A percentile compares a stretch with the other conserved stretches of the same genome.
Evolutionary conservation across 2,888 invertebrate species (phyloP).

Genomic region (Lamellibrachia columna): DNA sequence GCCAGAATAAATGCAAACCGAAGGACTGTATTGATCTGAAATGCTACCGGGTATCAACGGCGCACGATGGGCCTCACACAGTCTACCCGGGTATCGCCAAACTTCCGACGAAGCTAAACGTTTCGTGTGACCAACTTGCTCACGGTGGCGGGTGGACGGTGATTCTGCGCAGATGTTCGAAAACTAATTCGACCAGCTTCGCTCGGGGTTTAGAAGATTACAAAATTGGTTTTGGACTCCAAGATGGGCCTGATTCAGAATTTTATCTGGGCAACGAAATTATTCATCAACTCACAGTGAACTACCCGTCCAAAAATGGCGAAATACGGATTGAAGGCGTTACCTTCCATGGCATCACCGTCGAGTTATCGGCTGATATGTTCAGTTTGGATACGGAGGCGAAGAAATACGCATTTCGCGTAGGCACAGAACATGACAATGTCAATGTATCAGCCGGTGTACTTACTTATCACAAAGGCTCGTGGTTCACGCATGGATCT

Average conservation of each 20-base stretch:
- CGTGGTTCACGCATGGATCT: background rate
- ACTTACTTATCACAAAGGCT: too few relatives aligned
- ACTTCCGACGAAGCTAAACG: background rate
- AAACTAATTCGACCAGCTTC: background rate
- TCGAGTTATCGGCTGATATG: background rate
- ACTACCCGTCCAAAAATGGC: background rate
- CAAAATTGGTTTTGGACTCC: background rate
- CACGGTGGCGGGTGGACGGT: background rate
- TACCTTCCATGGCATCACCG: background rate
- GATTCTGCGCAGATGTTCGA: background rate
- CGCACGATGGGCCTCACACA: background rate
- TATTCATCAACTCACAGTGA: background rate
- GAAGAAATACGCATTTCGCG: background rate
- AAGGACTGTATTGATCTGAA: background rate
- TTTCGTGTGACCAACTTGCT: background rate
- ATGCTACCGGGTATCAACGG: background rate
- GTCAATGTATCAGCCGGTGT: too few relatives aligned
- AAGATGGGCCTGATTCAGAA: background rate
- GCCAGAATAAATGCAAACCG: background rate
- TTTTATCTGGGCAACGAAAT: background rate
- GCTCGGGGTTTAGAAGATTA: background rate
- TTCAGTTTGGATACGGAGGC: background rate
- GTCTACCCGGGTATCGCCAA: background rate
- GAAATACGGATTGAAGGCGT: background rate
- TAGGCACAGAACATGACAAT: too few relatives aligned